Evolutionary conservation across 2,113 vertebrate species (phyloP).

Genomic region (Thymallus thymallus): DNA sequence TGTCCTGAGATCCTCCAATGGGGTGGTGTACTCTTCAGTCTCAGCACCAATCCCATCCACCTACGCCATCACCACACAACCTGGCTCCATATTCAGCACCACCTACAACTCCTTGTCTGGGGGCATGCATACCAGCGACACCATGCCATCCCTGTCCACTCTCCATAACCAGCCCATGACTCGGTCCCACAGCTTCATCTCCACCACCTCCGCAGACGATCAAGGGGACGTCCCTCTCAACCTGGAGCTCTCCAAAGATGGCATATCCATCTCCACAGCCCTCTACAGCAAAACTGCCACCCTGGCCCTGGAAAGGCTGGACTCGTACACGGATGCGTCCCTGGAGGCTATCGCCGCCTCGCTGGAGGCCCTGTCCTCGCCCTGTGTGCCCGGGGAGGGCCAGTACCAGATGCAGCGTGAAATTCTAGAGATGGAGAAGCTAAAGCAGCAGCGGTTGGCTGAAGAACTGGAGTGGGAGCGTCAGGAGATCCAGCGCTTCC

Average conservation of each 20-base stretch:
- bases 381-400: conserved; percentile 85
- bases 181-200: conserved; percentile 88
- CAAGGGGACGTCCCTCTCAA: conserved; percentile 70
- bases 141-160: conserved; percentile 83
- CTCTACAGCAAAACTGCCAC: conserved; percentile 74
- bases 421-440: conserved; percentile 92
- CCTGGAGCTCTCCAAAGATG: conserved; percentile 77
- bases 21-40: conserved; percentile 96
- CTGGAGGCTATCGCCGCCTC: conserved; percentile 86
- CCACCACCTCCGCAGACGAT: conserved; percentile 78
- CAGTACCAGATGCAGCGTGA: conserved; percentile 92
- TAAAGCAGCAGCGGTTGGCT: conserved; percentile 94
- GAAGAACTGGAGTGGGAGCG: conserved; percentile 97
- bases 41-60: conserved; percentile 91
- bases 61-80: conserved; percentile 96
- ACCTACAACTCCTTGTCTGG: conserved; percentile 84
- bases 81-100: conserved; percentile 95
- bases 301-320: conserved; percentile 81
- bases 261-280: conserved; percentile 59
- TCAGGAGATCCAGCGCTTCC: conserved; percentile 95
- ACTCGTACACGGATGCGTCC: conserved; percentile 83
- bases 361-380: conserved; percentile 77
- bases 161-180: conserved; percentile 86
- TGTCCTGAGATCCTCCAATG: conserved; percentile 93
- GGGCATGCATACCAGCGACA: conserved; percentile 83